Evolutionary conservation across 2,888 invertebrate genomes (phyloP).

Genomic region (Tetragonula carbonaria): DNA sequence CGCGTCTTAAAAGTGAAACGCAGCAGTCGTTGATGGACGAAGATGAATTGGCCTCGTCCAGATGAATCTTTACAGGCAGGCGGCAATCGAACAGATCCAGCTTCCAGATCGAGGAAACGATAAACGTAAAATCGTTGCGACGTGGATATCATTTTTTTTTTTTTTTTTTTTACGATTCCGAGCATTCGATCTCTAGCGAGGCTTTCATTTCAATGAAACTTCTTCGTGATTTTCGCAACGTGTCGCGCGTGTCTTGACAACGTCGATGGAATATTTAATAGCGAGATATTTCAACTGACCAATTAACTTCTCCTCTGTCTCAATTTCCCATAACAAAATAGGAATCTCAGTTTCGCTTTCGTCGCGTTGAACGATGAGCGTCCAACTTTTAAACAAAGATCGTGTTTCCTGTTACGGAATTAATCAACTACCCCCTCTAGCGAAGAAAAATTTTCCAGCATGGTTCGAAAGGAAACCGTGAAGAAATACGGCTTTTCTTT

Average conservation of each 20-base stretch:
- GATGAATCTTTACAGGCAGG: neutral
- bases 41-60: conserved; percentile 43
- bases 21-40: conserved; percentile 36
- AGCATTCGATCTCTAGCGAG: neutral
- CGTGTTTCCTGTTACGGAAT: too few relatives aligned
- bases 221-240: neutral
- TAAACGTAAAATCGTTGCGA: conserved; percentile 28
- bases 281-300: neutral
- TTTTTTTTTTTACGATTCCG: neutral
- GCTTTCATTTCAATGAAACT: neutral
- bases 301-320: too few relatives aligned
- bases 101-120: conserved; percentile 12
- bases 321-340: too few relatives aligned
- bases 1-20: conserved; percentile 55
- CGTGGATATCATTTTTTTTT: conserved; percentile 30
- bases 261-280: neutral
- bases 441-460: neutral
- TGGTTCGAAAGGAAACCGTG: too few relatives aligned
- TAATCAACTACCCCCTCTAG: neutral
- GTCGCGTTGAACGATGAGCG: too few relatives aligned
- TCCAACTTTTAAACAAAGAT: too few relatives aligned
- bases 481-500: neutral
- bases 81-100: neutral
- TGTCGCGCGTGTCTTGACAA: neutral
- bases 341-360: too few relatives aligned